Percentiles rank a stretch among this genome's conserved stretches.
These are phyloP conservation scores for Yoshiicerus persimilis DNA, from an alignment of 1,140 invertebrate species.

Conservation along the genomic window DNA sequence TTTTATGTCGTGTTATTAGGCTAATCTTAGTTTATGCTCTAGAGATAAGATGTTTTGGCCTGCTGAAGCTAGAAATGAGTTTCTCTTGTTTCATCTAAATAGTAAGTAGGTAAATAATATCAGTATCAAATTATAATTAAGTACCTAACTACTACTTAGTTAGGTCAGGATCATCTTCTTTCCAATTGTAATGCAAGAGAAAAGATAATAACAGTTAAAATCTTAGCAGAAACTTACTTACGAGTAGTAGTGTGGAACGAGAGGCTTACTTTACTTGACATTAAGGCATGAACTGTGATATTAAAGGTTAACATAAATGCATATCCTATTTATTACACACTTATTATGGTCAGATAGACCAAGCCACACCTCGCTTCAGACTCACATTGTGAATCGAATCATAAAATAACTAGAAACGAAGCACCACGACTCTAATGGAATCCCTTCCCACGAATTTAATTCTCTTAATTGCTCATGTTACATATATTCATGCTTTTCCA, in stretches of 20 bases:
- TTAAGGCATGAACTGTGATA: conserved; percentile 3
- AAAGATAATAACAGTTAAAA: background rate
- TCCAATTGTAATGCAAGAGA: background rate
- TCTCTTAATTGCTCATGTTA: background rate
- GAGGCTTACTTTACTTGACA: background rate
- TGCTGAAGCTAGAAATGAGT: background rate
- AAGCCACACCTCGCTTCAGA: background rate
- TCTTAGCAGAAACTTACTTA: background rate
- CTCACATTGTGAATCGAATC: background rate
- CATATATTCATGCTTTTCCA: background rate
- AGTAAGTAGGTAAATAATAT: background rate
- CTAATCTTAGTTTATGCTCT: background rate
- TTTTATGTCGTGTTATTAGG: background rate
- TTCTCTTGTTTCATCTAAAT: background rate
- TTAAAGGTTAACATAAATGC: background rate
- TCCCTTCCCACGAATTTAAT: background rate
- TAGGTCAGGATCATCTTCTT: background rate
- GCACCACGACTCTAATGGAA: background rate
- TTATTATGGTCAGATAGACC: background rate
- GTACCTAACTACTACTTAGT: background rate
- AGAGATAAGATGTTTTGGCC: background rate
- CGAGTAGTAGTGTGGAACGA: conserved; percentile 5
- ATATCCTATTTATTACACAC: background rate
- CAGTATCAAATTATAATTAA: background rate
- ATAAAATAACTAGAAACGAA: background rate